Base-by-base conservation (phyloP, 1,140 invertebrate species). In the Bursaphelenchus mucronatus region DNA sequence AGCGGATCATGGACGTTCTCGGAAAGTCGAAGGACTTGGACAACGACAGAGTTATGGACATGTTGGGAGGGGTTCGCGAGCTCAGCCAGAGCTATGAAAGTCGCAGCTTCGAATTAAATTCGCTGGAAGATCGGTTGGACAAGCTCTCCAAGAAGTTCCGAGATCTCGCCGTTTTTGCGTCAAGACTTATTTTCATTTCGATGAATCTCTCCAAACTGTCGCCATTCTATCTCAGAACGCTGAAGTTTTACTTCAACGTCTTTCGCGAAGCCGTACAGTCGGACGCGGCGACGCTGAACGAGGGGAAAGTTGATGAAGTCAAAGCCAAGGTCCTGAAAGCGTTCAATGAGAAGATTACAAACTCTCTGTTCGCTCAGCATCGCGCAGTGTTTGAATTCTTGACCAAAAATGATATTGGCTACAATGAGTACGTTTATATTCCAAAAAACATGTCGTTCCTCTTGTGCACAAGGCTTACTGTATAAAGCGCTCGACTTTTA, bases 21-120 rank as follows among this genome's bases (percentile, higher is more conserved):
- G 61, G 45, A 5, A 74, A 74, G 59, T 45, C 13, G 8, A 64
- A 65, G 44, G 68, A 70, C 53, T 47, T 70, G 50, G 68, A 70
- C n/a, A 74, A 70, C 45, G 68, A 70, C 46, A 73, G 39, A 21
- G 64, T 47, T n/a, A 53, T 70, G 9, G 70, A 70, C 30, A 68
- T 70, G 71, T 41, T 70, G 17, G 50, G 15, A 2, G 68, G 56
- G 13, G 69, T 69, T 11, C 11, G 59, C 0, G 47, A 52, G 43
- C 21, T 69, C 10, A 19, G 47, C 0, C 13, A 43, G 8, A 44
- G n/a, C 5, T 21, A 21, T 7, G 46, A 72, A 17, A 51, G 66
- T 9, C 19, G 39, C 39, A 45, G 15, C 8, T 15, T 40, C 6
- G 67, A 69, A 49, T 17, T 67, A 61, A 52, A 65, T n/a, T 21